These are phyloP conservation scores for Gila robusta DNA, from an alignment of 2,797 vertebrate genomes.

Conservation along the genomic window DNA sequence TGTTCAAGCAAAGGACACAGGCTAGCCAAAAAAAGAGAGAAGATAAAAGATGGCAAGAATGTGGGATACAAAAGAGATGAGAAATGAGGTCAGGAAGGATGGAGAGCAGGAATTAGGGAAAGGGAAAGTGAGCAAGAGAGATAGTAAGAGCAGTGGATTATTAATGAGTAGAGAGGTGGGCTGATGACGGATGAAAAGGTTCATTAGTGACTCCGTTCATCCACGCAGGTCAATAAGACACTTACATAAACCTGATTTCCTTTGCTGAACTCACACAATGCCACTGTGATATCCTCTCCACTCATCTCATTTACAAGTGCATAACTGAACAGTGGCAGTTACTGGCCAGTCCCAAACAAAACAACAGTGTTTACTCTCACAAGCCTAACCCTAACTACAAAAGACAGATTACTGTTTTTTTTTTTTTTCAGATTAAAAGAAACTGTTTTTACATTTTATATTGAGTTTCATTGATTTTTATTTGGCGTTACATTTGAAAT, in stretches of 20 bases:
- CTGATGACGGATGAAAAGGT: slow-evolving; percentile 47
- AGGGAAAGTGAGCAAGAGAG: neutral
- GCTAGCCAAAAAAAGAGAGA: neutral
- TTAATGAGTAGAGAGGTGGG: slow-evolving; percentile 67
- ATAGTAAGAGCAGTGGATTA: slow-evolving; percentile 64
- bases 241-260: neutral
- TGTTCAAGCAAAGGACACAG: slow-evolving; percentile 67
- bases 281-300: neutral
- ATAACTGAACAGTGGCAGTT: neutral
- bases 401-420: too few relatives aligned
- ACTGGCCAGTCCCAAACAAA: neutral
- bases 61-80: slow-evolving; percentile 49
- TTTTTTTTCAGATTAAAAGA: too few relatives aligned
- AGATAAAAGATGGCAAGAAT: slow-evolving; percentile 50
- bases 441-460: too few relatives aligned
- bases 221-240: neutral
- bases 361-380: too few relatives aligned
- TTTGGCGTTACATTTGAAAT: too few relatives aligned
- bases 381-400: too few relatives aligned
- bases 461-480: too few relatives aligned
- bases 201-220: slow-evolving; percentile 8
- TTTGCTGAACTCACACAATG: neutral
- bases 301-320: neutral
- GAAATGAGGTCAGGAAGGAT: slow-evolving; percentile 58
- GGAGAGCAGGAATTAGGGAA: slow-evolving; percentile 60